Evolutionary conservation across 2,888 invertebrate genomes (phyloP).

Genomic region (Drosophila kokeensis): DNA sequence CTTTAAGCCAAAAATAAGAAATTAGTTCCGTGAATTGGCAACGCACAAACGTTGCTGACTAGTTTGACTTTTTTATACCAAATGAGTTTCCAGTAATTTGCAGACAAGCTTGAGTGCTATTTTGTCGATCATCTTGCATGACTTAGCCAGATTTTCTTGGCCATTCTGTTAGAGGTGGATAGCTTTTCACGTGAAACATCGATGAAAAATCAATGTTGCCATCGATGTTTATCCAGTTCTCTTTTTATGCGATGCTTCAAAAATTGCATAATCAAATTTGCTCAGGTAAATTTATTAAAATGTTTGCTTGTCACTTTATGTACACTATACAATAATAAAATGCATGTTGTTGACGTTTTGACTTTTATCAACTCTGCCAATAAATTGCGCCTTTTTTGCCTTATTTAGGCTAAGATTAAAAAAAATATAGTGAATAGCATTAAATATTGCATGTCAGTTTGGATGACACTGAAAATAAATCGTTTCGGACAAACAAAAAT

Average conservation of each 20-base stretch:
- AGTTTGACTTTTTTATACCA: neutral
- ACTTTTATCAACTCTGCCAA: slow-evolving; percentile 28
- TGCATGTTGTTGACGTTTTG: slow-evolving; percentile 21
- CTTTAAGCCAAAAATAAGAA: neutral
- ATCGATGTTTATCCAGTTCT: neutral
- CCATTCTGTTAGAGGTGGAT: neutral
- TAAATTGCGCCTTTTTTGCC: slow-evolving; percentile 25
- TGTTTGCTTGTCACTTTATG: slow-evolving; percentile 3
- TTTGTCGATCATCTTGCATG: neutral
- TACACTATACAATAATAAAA: slow-evolving; percentile 11
- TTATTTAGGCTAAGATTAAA: slow-evolving; percentile 20
- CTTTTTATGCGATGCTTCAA: neutral
- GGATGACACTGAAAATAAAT: slow-evolving; percentile 70
- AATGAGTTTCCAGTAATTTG: neutral
- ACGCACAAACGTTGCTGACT: neutral
- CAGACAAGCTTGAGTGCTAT: neutral
- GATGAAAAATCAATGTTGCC: neutral
- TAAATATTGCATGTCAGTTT: slow-evolving; percentile 61
- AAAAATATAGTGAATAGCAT: slow-evolving; percentile 38
- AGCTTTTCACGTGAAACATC: neutral
- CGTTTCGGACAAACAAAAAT: slow-evolving; percentile 32
- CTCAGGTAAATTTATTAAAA: slow-evolving; percentile 13
- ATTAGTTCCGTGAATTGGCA: neutral
- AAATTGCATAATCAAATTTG: neutral
- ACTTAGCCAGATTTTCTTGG: neutral